phyloP scores from a whole-genome alignment of 2,113 vertebrate genomes.

The Platichthys stellatus region DNA sequence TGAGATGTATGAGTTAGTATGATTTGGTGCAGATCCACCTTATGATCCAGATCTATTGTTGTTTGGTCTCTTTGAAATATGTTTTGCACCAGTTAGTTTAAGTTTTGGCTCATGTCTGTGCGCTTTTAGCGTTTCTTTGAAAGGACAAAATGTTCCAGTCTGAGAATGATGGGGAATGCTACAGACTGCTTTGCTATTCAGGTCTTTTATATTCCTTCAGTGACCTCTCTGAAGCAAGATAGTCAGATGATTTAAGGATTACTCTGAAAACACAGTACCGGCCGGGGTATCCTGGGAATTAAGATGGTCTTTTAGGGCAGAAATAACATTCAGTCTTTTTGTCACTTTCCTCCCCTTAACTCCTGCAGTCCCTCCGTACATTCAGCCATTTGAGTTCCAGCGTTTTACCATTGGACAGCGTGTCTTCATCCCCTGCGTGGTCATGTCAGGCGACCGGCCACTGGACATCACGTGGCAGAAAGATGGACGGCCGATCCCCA shows the following conservation, averaged over 20 bases:
- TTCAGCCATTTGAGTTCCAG: constrained; percentile 97
- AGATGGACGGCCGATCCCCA: constrained; percentile 92
- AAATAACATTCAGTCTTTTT: constrained; percentile 38
- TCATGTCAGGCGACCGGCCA: constrained; percentile 96
- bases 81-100: background rate
- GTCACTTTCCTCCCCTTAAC: background rate
- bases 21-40: too few species aligned
- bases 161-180: constrained; percentile 40
- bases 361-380: constrained; percentile 92
- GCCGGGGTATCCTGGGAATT: constrained; percentile 27
- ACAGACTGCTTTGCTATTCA: constrained; percentile 36
- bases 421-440: constrained; percentile 97
- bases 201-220: constrained; percentile 46
- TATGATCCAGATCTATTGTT: background rate
- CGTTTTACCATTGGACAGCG: constrained; percentile 97
- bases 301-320: constrained; percentile 28
- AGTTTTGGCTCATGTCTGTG: background rate
- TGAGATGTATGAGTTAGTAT: background rate
- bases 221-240: constrained; percentile 39
- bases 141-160: constrained; percentile 54
- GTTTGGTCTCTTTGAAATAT: background rate
- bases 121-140: constrained; percentile 15
- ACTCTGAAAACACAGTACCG: constrained; percentile 23
- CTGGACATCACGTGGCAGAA: constrained; percentile 99
- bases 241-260: constrained; percentile 26